A percentile compares a stretch with the other conserved stretches of the same genome.
phyloP scores from a whole-genome alignment of 1,140 invertebrate species.

The Ips typographus region DNA sequence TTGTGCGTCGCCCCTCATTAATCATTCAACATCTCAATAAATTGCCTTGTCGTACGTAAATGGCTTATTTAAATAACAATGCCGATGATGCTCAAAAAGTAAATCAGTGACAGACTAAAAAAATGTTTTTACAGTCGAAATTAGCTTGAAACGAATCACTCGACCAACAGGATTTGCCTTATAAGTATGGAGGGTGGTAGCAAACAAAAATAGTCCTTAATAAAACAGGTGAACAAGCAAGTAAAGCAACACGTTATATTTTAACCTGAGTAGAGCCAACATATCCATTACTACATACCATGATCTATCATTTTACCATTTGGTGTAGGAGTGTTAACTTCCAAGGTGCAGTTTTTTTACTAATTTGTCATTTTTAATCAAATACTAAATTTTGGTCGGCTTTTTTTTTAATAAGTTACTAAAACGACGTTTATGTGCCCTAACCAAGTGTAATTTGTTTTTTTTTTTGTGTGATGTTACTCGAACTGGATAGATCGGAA shows the following conservation, averaged over 20 bases:
- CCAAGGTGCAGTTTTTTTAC: conserved; percentile 26
- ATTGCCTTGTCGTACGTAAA: too few species aligned
- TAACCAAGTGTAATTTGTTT: too few species aligned
- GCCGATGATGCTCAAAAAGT: too few species aligned
- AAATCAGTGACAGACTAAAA: too few species aligned
- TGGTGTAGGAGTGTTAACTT: conserved; percentile 31
- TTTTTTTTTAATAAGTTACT: conserved; percentile 25
- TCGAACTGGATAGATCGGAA: not conserved
- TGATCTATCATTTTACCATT: conserved; percentile 4
- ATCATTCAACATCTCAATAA: too few species aligned
- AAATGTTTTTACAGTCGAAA: too few species aligned
- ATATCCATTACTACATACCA: conserved; percentile 12
- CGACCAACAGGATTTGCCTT: not conserved
- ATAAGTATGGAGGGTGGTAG: too few species aligned
- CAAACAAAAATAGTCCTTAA: not conserved
- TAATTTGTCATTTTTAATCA: conserved; percentile 24
- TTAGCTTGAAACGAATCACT: not conserved
- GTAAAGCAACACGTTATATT: too few species aligned
- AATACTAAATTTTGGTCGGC: conserved; percentile 27
- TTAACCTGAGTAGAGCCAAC: not conserved
- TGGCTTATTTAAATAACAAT: too few species aligned
- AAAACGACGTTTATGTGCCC: not conserved
- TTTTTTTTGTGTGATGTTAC: too few species aligned
- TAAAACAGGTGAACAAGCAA: too few species aligned
- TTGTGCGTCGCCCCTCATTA: too few species aligned